Conservation (phyloP, 2,888 invertebrate species). For the Antitype chi region DNA sequence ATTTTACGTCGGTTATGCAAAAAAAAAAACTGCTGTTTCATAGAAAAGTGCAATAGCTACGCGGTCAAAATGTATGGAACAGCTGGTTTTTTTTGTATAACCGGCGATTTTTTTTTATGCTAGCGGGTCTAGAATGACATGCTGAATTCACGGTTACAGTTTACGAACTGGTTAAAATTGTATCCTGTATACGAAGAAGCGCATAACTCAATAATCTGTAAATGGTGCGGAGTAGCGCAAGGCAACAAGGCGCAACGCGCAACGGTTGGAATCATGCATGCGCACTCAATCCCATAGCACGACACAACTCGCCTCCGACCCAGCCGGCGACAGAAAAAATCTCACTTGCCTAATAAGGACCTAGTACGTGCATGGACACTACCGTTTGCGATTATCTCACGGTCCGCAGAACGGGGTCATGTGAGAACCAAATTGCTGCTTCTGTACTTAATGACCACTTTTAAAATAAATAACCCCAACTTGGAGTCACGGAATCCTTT, state of each 20-base stretch:
- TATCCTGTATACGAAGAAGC: conserved; percentile 53
- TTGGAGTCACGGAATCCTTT: conserved; percentile 80
- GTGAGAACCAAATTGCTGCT: conserved; percentile 84
- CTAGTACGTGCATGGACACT: conserved; percentile 86
- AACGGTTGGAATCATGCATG: conserved; percentile 77
- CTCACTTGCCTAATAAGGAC: conserved; percentile 85
- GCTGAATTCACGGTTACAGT: too few species aligned
- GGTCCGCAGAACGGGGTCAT: conserved; percentile 85
- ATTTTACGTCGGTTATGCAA: too few species aligned
- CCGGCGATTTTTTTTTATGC: too few species aligned
- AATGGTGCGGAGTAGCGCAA: conserved; percentile 72
- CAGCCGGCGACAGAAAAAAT: conserved; percentile 80
- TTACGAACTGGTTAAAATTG: too few species aligned
- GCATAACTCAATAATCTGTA: conserved; percentile 69
- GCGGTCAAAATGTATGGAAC: too few species aligned
- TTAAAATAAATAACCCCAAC: conserved; percentile 77
- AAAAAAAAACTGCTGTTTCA: too few species aligned
- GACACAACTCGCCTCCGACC: conserved; percentile 68
- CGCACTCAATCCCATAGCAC: conserved; percentile 78
- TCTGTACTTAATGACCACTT: conserved; percentile 79
- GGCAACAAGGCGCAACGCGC: conserved; percentile 61
- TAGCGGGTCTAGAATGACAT: too few species aligned
- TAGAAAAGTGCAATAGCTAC: too few species aligned
- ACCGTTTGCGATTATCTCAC: conserved; percentile 89
- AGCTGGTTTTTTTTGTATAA: too few species aligned